Conservation (phyloP, 92 coral and sea anemone species). For the Ricordea florida region DNA sequence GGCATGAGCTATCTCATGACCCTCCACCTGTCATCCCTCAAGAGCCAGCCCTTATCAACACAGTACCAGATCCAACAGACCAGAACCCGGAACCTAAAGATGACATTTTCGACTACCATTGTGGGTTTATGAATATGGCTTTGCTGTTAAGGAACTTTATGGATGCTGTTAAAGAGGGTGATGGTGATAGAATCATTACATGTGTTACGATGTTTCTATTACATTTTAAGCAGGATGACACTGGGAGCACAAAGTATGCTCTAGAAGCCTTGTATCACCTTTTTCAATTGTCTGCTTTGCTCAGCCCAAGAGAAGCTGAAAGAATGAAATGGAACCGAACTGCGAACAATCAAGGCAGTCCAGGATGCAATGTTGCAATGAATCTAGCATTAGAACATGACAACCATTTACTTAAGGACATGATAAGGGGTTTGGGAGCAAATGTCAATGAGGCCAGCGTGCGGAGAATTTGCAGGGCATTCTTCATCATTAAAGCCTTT, state of each 20-base stretch:
- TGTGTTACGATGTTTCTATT: conserved; percentile 49
- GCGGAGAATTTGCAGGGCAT: conserved; percentile 32
- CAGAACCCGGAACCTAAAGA: conserved; percentile 39
- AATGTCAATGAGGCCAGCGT: conserved; percentile 41
- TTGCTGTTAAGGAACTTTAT: conserved; percentile 48
- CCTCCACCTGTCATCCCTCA: conserved; percentile 46
- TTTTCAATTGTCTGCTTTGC: conserved; percentile 35
- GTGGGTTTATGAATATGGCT: conserved; percentile 65
- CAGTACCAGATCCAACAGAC: conserved; percentile 30
- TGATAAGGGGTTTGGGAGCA: conserved; percentile 48
- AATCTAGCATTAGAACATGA: conserved; percentile 56
- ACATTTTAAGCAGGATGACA: conserved; percentile 53
- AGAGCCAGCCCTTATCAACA: conserved; percentile 9
- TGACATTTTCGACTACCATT: conserved; percentile 64
- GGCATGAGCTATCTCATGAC: conserved; percentile 62
- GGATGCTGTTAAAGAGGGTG: conserved; percentile 62
- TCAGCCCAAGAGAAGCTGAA: conserved; percentile 52
- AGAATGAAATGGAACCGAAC: conserved; percentile 57
- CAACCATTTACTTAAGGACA: conserved; percentile 50
- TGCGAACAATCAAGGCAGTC: conserved; percentile 40
- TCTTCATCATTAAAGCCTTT: conserved; percentile 9
- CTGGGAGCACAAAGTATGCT: conserved; percentile 40
- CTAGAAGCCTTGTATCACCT: conserved; percentile 28
- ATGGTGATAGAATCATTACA: conserved; percentile 41
- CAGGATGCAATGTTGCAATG: conserved; percentile 45